Conservation (phyloP, 2,113 vertebrate species). For the Gymnarchus niloticus region DNA sequence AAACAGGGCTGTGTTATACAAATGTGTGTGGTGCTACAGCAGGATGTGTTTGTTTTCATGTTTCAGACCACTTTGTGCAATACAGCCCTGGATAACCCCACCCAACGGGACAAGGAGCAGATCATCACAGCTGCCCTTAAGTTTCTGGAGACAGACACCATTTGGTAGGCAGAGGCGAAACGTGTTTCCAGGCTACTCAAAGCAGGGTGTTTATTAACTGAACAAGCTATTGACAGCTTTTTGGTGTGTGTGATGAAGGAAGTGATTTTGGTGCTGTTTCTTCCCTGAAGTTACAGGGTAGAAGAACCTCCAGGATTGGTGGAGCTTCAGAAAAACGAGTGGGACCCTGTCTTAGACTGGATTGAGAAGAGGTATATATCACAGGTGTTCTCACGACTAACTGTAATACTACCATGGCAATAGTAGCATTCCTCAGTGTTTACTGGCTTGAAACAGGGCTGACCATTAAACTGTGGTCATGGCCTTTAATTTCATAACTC, state of each 20-base stretch:
- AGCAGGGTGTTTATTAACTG: background rate
- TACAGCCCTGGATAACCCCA: slow-evolving; percentile 91
- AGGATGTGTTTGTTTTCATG: background rate
- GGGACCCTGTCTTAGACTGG: slow-evolving; percentile 87
- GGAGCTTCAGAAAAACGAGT: slow-evolving; percentile 88
- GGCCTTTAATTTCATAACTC: no score
- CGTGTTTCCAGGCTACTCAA: background rate
- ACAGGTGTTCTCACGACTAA: background rate
- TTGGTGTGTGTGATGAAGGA: background rate
- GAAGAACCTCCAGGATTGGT: slow-evolving; percentile 85
- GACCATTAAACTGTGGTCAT: no score
- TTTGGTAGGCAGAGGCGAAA: slow-evolving; percentile 68
- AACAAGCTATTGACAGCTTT: background rate
- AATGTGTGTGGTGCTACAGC: background rate
- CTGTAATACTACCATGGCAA: no score
- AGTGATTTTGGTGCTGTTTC: background rate
- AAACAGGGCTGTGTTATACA: background rate
- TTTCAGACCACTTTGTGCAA: slow-evolving; percentile 88
- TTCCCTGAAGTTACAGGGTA: slow-evolving; percentile 78
- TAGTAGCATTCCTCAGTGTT: no score
- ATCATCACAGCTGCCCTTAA: slow-evolving; percentile 82
- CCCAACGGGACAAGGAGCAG: slow-evolving; percentile 71
- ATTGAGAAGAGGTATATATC: slow-evolving; percentile 77
- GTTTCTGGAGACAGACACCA: slow-evolving; percentile 89
- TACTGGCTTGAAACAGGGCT: no score